phyloP scores from a whole-genome alignment of 30 jellyfish, hydroid and myxozoan genomes.

The Turritopsis dohrnii region DNA sequence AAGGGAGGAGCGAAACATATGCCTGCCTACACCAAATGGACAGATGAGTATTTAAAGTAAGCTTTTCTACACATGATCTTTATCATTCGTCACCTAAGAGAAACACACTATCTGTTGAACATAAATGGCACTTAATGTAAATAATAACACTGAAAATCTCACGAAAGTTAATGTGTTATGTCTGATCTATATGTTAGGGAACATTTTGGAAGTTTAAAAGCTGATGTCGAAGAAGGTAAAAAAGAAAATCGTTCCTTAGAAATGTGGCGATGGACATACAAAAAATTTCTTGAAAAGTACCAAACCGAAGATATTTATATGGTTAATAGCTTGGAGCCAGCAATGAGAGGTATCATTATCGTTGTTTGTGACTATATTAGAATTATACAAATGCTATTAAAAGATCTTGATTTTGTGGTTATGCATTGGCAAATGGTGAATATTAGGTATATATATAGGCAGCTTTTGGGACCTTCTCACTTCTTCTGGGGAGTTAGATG shows the following conservation, averaged over 20 bases:
- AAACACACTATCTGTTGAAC: too few species aligned
- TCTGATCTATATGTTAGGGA: constrained; percentile 56
- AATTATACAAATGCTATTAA: neutral
- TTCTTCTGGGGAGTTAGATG: too few species aligned
- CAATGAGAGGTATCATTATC: constrained; percentile 77
- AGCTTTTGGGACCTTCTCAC: too few species aligned
- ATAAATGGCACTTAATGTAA: too few species aligned
- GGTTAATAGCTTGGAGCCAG: constrained; percentile 76
- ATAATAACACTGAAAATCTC: too few species aligned
- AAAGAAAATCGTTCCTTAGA: constrained; percentile 85
- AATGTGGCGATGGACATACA: constrained; percentile 38
- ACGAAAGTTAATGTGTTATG: too few species aligned
- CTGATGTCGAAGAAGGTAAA: constrained; percentile 86
- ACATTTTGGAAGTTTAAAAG: constrained; percentile 52
- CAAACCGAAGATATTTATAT: constrained; percentile 66
- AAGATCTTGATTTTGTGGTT: neutral
- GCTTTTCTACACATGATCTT: too few species aligned
- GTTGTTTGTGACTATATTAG: too few species aligned
- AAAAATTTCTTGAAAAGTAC: constrained; percentile 66
- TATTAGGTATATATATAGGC: too few species aligned
- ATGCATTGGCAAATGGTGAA: too few species aligned
- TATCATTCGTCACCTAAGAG: too few species aligned
- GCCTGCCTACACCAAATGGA: constrained; percentile 84
- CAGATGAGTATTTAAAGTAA: constrained; percentile 70
- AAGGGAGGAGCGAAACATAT: constrained; percentile 77